Evolutionary conservation across 2,113 vertebrate species (phyloP).

Genomic region (Phocoena sinus): DNA sequence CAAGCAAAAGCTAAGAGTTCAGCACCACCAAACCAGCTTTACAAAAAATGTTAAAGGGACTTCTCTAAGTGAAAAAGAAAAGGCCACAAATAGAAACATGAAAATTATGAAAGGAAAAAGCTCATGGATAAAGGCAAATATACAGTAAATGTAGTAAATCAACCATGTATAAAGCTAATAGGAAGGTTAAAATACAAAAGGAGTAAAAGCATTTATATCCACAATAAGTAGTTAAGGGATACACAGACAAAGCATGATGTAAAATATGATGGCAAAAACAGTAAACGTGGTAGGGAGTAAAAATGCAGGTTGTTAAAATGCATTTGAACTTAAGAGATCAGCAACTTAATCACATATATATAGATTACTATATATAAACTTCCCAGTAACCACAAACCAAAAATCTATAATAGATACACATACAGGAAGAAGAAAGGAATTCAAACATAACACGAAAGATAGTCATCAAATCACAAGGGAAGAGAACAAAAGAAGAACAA

Average conservation of each 20-base stretch:
- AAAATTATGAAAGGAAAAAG: background rate
- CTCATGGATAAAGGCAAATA: no score
- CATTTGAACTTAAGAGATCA: background rate
- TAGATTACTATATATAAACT: background rate
- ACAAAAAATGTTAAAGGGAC: background rate
- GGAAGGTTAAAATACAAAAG: background rate
- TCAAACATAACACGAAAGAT: background rate
- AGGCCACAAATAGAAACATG: background rate
- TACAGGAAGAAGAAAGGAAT: background rate
- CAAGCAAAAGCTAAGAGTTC: background rate
- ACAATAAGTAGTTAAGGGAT: background rate
- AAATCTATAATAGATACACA: background rate
- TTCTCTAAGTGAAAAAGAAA: background rate
- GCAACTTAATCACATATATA: background rate
- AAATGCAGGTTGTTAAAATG: background rate
- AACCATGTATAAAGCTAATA: background rate
- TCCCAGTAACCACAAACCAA: background rate
- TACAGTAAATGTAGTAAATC: no score
- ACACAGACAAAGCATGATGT: background rate
- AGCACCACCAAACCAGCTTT: background rate
- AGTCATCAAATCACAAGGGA: background rate
- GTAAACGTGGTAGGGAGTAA: background rate
- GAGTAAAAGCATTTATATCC: background rate
- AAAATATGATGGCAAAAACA: background rate
- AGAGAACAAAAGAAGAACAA: background rate